Conservation (phyloP, 1,140 invertebrate species). For the Colletes gigas region DNA sequence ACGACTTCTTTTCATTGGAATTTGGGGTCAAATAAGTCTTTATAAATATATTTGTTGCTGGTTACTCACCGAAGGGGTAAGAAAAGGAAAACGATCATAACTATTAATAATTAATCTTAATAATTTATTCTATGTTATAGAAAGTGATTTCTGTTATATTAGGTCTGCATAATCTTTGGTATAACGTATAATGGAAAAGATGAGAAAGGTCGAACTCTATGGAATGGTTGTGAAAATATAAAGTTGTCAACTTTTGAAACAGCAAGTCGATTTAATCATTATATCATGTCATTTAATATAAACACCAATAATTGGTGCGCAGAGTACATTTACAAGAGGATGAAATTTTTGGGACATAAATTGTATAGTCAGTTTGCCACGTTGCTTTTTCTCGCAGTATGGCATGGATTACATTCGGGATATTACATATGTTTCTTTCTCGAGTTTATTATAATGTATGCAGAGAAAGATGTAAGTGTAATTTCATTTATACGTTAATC, state of each 20-base stretch:
- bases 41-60: conserved; percentile 97
- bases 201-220: conserved; percentile 83
- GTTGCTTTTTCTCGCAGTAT: conserved; percentile 92
- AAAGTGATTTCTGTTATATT: conserved; percentile 34
- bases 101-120: conserved; percentile 26
- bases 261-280: conserved; percentile 90
- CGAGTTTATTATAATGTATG: conserved; percentile 93
- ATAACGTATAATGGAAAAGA: conserved; percentile 90
- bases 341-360: conserved; percentile 94
- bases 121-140: not conserved
- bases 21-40: conserved; percentile 92
- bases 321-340: conserved; percentile 95
- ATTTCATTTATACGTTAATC: not conserved
- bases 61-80: conserved; percentile 92
- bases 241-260: conserved; percentile 89
- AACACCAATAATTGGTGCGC: conserved; percentile 96
- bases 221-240: conserved; percentile 94
- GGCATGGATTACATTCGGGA: conserved; percentile 95
- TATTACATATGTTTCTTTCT: conserved; percentile 96
- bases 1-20: conserved; percentile 85
- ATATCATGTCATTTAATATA: conserved; percentile 94
- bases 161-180: conserved; percentile 85
- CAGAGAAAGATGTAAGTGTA: conserved; percentile 91
- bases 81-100: conserved; percentile 58
- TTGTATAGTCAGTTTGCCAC: conserved; percentile 91